phyloP scores from a whole-genome alignment of 2,888 invertebrate species.

The Hetaerina titia region DNA sequence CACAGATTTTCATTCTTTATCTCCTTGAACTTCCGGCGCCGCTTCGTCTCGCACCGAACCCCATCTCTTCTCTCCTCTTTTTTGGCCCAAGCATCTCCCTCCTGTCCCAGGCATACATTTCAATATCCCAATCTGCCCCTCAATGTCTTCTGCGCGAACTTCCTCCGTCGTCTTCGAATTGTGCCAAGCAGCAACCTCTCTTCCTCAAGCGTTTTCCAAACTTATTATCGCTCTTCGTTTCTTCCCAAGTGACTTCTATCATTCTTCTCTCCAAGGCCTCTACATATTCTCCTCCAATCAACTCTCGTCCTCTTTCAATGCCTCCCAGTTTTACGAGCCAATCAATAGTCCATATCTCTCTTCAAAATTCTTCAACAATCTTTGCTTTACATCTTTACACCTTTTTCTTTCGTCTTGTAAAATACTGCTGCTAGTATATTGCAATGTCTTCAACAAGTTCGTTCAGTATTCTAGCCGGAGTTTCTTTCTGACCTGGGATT shows the following conservation, averaged over 20 bases:
- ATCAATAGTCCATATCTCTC: not conserved
- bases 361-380: not conserved
- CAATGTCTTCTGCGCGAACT: constrained; percentile 51
- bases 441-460: no score
- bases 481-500: not conserved
- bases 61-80: constrained; percentile 40
- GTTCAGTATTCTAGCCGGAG: not conserved
- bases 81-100: not conserved
- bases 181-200: constrained; percentile 1
- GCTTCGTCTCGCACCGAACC: not conserved
- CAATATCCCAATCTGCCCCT: not conserved
- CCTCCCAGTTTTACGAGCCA: not conserved
- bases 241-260: not conserved
- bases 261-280: not conserved
- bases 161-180: not conserved
- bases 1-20: no score
- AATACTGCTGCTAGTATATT: no score
- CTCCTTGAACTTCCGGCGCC: not conserved
- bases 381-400: not conserved
- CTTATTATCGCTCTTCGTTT: not conserved
- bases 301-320: not conserved
- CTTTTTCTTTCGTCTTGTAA: not conserved
- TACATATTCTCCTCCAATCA: not conserved
- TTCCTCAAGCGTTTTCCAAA: not conserved
- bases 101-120: not conserved